Evolutionary conservation across 2,113 vertebrate species (phyloP).

Genomic region (Notothenia rossii): DNA sequence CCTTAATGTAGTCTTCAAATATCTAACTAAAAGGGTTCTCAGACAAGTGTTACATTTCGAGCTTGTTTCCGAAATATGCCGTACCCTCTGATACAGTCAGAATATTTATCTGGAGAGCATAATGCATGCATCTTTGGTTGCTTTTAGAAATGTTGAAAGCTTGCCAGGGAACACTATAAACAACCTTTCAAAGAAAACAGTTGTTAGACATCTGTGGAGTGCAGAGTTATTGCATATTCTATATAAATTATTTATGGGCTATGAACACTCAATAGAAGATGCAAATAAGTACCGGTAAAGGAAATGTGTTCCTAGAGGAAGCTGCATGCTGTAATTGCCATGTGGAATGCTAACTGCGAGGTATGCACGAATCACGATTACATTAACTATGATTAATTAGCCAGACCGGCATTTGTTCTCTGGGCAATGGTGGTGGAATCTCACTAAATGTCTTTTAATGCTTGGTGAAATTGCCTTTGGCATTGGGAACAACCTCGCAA

Average conservation of each 20-base stretch:
- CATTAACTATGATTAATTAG: constrained; percentile 84
- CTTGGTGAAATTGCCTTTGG: constrained; percentile 80
- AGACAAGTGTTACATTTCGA: constrained; percentile 16
- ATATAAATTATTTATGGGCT: constrained; percentile 67
- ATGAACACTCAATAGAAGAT: constrained; percentile 61
- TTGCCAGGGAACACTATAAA: constrained; percentile 9
- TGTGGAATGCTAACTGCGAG: constrained; percentile 81
- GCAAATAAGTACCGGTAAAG: constrained; percentile 71
- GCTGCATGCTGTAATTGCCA: constrained; percentile 75
- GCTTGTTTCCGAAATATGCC: background rate
- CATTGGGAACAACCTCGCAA: constrained; percentile 76
- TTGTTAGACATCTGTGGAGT: constrained; percentile 55
- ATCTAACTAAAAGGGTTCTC: constrained; percentile 37
- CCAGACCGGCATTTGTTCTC: constrained; percentile 78
- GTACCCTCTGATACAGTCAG: background rate
- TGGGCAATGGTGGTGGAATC: constrained; percentile 77
- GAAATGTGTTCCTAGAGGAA: constrained; percentile 69
- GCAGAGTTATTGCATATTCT: constrained; percentile 58
- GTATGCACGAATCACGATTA: constrained; percentile 70
- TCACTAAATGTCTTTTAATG: constrained; percentile 81
- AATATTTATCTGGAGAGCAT: background rate
- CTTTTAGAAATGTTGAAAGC: constrained; percentile 26
- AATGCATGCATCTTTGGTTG: background rate
- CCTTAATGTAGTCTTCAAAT: constrained; percentile 40
- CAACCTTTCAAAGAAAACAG: constrained; percentile 29